Evolutionary conservation across 2,797 vertebrate species (phyloP), one percentile per base, ranked within the genome.

Genomic region (Cebuella pygmaea): DNA sequence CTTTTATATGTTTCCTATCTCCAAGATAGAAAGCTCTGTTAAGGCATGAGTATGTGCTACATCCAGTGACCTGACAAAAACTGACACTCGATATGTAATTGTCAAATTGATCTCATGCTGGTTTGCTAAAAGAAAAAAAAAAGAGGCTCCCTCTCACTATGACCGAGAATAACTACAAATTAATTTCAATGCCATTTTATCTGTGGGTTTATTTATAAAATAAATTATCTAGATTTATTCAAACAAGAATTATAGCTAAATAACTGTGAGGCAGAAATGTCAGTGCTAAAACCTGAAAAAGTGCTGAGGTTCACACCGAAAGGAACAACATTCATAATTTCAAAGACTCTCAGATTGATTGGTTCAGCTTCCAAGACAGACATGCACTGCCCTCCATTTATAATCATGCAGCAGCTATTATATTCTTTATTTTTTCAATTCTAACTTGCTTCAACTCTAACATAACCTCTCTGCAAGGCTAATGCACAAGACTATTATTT

Each of bases 391-490:
- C 44, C 30, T 94, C 59, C 79, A 91, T 88, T 96, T 95, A 91
- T 39, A 93, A 19, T 55, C 78, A 57, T 17, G 46, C 19, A 95
- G 39, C 95, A 93, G 55, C 78, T 89, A 83, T 90, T 97, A 72
- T 70, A 70, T 48, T 88, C 59, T 90, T 44, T 90, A 84, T 86
- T 94, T 97, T 80, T 95, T n/a, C n/a, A 83, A n/a, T 74, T 96
- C 30, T 93, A 91, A 93, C 59, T 97, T 96, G 55, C 41, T 88
- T 95, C 50, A 81, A 91, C 85, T 95, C 14, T 67, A 88, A 91
- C 36, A 86, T 89, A 94, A 97, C 75, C 70, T 93, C n/a, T 86
- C 70, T 91, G 75, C 30, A 94, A 96, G 78, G 27, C n/a, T 96
- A 95, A 97, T 92, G 48, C 27, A 90, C 20, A 90, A 96, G 88